These are phyloP conservation scores for Subanguina moxae DNA, from an alignment of 1,140 invertebrate species.

Conservation along the genomic window DNA sequence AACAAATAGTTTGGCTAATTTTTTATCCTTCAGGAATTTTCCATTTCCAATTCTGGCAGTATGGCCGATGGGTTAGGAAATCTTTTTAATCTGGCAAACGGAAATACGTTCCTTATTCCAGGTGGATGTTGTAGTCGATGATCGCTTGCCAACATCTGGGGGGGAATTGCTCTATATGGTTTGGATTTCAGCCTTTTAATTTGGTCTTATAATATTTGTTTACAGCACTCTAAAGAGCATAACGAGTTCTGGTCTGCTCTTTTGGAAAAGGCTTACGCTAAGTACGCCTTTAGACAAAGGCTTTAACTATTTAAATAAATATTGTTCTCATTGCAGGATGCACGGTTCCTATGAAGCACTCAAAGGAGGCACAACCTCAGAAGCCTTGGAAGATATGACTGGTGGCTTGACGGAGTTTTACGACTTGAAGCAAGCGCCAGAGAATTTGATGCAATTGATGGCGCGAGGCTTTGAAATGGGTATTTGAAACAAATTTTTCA, in stretches of 20 bases:
- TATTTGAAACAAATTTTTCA: not conserved
- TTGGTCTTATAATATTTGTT: conserved; percentile 50
- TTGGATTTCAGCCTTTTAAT: not conserved
- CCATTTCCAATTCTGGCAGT: conserved; percentile 60
- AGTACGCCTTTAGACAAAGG: conserved; percentile 66
- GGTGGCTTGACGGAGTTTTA: conserved; percentile 94
- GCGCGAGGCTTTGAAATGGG: conserved; percentile 57
- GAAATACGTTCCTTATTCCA: too few relatives aligned
- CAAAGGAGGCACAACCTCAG: conserved; percentile 91
- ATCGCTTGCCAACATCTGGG: conserved; percentile 73
- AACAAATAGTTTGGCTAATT: not conserved
- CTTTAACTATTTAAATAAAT: not conserved
- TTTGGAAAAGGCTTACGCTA: conserved; percentile 78
- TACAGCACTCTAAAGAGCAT: conserved; percentile 72
- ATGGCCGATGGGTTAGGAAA: conserved; percentile 63
- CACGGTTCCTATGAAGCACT: conserved; percentile 95
- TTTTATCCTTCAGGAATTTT: conserved; percentile 41
- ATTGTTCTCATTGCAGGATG: conserved; percentile 63
- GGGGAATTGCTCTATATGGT: conserved; percentile 64
- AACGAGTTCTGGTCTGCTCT: conserved; percentile 79
- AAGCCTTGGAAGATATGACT: conserved; percentile 92
- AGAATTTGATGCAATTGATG: conserved; percentile 67
- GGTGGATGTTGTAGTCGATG: conserved; percentile 72
- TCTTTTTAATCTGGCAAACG: too few relatives aligned
- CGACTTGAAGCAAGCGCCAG: conserved; percentile 71